A percentile compares a stretch with the other conserved stretches of the same genome.
Evolutionary conservation across 2,113 vertebrate species (phyloP).

Genomic region (crab-eating macaque (Macaca fascicularis)): T2T-MFA8v1.1 NC_088375.1:11618001-11618500

Average conservation of each 20-base stretch:
- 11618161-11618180: no score
- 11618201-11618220: background rate
- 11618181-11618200: no score
- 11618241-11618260: background rate
- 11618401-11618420: background rate
- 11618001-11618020: no score
- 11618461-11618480: background rate
- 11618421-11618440: background rate
- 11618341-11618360: background rate
- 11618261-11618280: background rate
- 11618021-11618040: no score
- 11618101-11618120: no score
- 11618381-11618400: background rate
- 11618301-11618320: background rate
- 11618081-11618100: no score
- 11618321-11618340: background rate
- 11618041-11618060: no score
- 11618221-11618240: background rate
- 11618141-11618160: no score
- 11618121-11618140: no score
- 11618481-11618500: background rate
- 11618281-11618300: background rate
- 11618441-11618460: background rate
- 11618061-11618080: no score
- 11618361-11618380: background rate